phyloP scores from a whole-genome alignment of 2,888 invertebrate genomes.

The Micropterix aruncella region DNA sequence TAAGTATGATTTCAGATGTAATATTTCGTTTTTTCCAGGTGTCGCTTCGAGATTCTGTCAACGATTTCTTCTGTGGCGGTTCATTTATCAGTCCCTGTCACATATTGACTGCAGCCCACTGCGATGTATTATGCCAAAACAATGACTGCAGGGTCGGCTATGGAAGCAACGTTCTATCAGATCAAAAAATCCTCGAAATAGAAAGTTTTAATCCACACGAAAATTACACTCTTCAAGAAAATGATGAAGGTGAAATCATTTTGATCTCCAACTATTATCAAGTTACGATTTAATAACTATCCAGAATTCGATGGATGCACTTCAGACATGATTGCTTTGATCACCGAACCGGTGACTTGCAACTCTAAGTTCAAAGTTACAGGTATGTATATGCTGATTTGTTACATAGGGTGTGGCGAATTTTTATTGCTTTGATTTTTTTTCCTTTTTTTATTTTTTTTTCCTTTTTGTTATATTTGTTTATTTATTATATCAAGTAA shows the following conservation, averaged over 20 bases:
- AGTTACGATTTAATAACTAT: background rate
- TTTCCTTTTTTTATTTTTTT: too few species aligned
- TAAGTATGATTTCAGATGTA: too few species aligned
- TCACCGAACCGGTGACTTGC: background rate
- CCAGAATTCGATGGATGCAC: background rate
- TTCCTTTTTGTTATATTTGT: too few species aligned
- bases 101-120: background rate
- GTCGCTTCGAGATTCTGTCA: background rate
- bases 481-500: too few species aligned
- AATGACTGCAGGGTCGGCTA: background rate
- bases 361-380: too few species aligned
- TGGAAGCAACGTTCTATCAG: background rate
- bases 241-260: background rate
- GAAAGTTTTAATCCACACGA: background rate
- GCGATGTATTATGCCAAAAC: background rate
- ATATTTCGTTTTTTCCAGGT: too few species aligned
- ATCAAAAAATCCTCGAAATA: background rate
- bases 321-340: background rate
- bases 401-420: too few species aligned
- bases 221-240: background rate
- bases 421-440: too few species aligned
- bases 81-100: background rate
- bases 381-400: too few species aligned
- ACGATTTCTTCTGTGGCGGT: background rate
- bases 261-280: background rate